phyloP scores from a whole-genome alignment of 1,140 invertebrate genomes.

The Sarcophaga bullata region DNA sequence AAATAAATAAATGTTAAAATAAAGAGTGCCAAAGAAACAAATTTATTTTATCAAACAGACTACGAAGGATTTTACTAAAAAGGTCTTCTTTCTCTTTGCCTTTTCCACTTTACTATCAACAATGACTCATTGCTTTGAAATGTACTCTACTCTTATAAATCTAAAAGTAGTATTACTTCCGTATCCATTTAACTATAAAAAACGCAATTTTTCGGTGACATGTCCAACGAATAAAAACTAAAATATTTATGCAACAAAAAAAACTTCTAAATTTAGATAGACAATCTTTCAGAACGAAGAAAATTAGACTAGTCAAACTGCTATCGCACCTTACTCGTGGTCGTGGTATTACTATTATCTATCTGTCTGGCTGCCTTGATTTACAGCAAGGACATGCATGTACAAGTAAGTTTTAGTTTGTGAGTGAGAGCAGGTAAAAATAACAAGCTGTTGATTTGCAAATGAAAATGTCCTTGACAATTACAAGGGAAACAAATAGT shows the following conservation, averaged over 20 bases:
- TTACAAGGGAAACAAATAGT: constrained; percentile 16
- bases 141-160: too few species aligned
- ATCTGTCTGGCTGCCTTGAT: constrained; percentile 13
- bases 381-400: background rate
- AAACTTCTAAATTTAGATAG: background rate
- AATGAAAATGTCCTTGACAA: background rate
- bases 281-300: background rate
- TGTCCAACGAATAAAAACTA: constrained; percentile 1
- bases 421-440: background rate
- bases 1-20: too few species aligned
- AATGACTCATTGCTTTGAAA: too few species aligned
- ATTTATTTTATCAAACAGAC: too few species aligned
- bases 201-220: constrained; percentile 21
- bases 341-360: background rate
- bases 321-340: constrained; percentile 20
- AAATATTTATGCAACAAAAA: constrained; percentile 25
- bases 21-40: too few species aligned
- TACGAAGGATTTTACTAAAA: too few species aligned
- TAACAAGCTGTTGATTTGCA: background rate
- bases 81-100: too few species aligned
- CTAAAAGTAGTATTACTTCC: background rate
- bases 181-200: background rate
- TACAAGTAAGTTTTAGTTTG: background rate
- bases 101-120: too few species aligned
- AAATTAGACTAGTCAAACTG: constrained; percentile 10